These are phyloP conservation scores for Sesamia nonagrioides DNA, from an alignment of 1,140 invertebrate genomes.

Conservation along the genomic window DNA sequence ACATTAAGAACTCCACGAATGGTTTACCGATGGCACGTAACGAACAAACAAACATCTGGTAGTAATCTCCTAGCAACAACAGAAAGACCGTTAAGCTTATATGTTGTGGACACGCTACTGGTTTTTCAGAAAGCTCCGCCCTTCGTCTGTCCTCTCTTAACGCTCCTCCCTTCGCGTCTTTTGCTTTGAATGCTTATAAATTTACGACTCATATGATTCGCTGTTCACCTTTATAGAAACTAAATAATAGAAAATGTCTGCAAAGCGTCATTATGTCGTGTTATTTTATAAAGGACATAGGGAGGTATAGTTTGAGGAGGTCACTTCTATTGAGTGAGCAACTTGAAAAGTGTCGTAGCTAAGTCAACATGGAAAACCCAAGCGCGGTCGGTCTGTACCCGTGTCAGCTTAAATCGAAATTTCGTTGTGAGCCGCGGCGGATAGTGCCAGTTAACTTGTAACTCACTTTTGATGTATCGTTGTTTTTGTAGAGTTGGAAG, in stretches of 20 bases:
- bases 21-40: slow-evolving; percentile 55
- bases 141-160: slow-evolving; percentile 71
- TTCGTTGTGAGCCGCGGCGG: slow-evolving; percentile 65
- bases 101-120: slow-evolving; percentile 68
- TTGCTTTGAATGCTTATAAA: slow-evolving; percentile 68
- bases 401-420: slow-evolving; percentile 77
- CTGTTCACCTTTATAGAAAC: slow-evolving; percentile 57
- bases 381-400: slow-evolving; percentile 60
- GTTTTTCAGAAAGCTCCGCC: slow-evolving; percentile 82
- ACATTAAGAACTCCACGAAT: slow-evolving; percentile 53
- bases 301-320: slow-evolving; percentile 43
- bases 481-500: slow-evolving; percentile 80
- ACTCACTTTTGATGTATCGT: slow-evolving; percentile 85
- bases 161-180: slow-evolving; percentile 83
- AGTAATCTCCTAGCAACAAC: slow-evolving; percentile 74
- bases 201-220: slow-evolving; percentile 69
- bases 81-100: slow-evolving; percentile 74
- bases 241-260: slow-evolving; percentile 24
- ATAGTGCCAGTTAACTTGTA: slow-evolving; percentile 79
- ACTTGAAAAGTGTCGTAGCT: slow-evolving; percentile 63
- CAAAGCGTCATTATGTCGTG: slow-evolving; percentile 17
- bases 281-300: slow-evolving; percentile 28
- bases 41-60: slow-evolving; percentile 68
- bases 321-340: slow-evolving; percentile 62
- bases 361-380: slow-evolving; percentile 67